Evolutionary conservation across 2,888 invertebrate species (phyloP).

Genomic region (Heliconius cydno): DNA sequence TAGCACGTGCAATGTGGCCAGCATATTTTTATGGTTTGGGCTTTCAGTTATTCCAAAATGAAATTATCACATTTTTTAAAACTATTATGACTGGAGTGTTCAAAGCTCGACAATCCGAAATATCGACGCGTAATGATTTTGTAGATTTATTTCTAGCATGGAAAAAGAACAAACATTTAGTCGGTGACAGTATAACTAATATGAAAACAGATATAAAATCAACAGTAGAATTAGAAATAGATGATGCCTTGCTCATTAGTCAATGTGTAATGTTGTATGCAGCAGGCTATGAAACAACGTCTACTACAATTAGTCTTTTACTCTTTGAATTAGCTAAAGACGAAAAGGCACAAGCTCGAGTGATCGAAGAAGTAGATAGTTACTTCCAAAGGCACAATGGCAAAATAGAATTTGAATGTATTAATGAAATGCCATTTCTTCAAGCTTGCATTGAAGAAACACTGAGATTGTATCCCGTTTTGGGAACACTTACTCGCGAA

Average conservation of each 20-base stretch:
- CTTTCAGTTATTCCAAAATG: not conserved
- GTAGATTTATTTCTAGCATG: conserved; percentile 21
- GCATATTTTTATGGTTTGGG: conserved; percentile 7
- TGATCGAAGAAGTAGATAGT: conserved; percentile 55
- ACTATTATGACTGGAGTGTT: conserved; percentile 18
- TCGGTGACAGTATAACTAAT: conserved; percentile 59
- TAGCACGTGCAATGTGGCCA: conserved; percentile 26
- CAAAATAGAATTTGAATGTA: conserved; percentile 56
- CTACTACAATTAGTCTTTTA: conserved; percentile 54
- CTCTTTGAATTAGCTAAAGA: conserved; percentile 59
- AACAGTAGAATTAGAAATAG: conserved; percentile 52
- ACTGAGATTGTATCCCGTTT: conserved; percentile 62
- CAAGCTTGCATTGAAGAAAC: conserved; percentile 61
- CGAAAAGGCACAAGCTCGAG: conserved; percentile 50
- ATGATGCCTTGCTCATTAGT: conserved; percentile 72
- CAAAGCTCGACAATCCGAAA: conserved; percentile 5
- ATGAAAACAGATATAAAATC: conserved; percentile 46
- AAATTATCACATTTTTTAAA: conserved; percentile 22
- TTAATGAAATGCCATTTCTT: conserved; percentile 57
- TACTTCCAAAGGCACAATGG: conserved; percentile 50
- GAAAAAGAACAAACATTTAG: conserved; percentile 21
- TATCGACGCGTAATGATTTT: conserved; percentile 26
- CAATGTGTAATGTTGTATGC: conserved; percentile 78
- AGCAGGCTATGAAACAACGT: conserved; percentile 64
- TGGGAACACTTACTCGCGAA: conserved; percentile 59